Evolutionary conservation across 2,113 vertebrate species (phyloP).

Genomic region (Phainopepla nitens): DNA sequence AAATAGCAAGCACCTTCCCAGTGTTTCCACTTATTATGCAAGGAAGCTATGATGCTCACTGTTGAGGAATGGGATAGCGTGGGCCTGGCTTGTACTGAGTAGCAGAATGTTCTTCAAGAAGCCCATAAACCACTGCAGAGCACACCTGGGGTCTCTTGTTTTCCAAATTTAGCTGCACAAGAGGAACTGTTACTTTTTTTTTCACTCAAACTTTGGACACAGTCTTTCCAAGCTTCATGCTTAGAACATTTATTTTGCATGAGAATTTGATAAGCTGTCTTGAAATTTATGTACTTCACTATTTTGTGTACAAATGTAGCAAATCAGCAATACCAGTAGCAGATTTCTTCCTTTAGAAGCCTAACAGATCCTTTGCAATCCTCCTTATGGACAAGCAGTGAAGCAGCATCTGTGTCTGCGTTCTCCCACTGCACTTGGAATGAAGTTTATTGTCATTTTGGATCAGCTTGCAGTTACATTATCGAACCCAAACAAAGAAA

Average conservation of each 20-base stretch:
- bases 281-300: not conserved
- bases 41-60: not conserved
- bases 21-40: not conserved
- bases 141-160: not conserved
- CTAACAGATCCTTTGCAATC: not conserved
- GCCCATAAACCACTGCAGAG: not conserved
- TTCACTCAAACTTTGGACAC: not conserved
- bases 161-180: not conserved
- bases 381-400: not conserved
- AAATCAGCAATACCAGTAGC: not conserved
- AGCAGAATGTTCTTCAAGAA: not conserved
- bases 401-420: not conserved
- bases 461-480: not conserved
- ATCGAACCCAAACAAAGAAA: not conserved
- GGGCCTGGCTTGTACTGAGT: not conserved
- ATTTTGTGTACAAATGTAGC: not conserved
- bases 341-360: not conserved
- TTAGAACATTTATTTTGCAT: not conserved
- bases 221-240: not conserved
- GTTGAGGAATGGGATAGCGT: not conserved
- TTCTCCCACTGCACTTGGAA: not conserved
- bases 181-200: not conserved
- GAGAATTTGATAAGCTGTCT: not conserved
- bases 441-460: not conserved
- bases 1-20: not conserved